Percentiles rank a stretch among this genome's conserved stretches.
Conservation (phyloP, 2,113 vertebrate genomes). For the Columba janthina region DNA sequence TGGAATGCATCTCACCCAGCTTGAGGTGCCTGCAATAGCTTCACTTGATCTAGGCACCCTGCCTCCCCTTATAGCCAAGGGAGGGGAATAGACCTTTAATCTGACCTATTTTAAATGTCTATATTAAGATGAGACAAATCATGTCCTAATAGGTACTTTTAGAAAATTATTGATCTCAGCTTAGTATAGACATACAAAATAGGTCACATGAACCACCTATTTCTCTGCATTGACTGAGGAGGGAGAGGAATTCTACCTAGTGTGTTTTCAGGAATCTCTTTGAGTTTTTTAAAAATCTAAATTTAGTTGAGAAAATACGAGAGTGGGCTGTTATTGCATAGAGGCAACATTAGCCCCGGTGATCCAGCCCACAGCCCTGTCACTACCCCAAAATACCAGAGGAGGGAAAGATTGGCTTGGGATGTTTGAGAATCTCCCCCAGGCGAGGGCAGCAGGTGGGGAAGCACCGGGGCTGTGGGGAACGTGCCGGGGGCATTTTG, state of each 20-base stretch:
- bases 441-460: neutral
- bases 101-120: constrained; percentile 6
- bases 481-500: neutral
- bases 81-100: neutral
- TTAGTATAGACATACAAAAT: neutral
- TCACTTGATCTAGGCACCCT: neutral
- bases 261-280: neutral
- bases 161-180: neutral
- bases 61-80: neutral
- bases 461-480: neutral
- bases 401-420: neutral
- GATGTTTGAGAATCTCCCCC: neutral
- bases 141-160: constrained; percentile 4
- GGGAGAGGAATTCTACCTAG: neutral
- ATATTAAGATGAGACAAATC: constrained; percentile 12
- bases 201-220: neutral
- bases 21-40: neutral
- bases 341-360: neutral
- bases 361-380: neutral
- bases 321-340: neutral
- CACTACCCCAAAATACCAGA: neutral
- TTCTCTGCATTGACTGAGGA: neutral
- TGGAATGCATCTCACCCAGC: neutral
- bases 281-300: neutral
- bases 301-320: neutral